Evolutionary conservation across 2,888 invertebrate species (phyloP), one percentile per base, ranked within the genome.

Genomic region (Macropis europaea): DNA sequence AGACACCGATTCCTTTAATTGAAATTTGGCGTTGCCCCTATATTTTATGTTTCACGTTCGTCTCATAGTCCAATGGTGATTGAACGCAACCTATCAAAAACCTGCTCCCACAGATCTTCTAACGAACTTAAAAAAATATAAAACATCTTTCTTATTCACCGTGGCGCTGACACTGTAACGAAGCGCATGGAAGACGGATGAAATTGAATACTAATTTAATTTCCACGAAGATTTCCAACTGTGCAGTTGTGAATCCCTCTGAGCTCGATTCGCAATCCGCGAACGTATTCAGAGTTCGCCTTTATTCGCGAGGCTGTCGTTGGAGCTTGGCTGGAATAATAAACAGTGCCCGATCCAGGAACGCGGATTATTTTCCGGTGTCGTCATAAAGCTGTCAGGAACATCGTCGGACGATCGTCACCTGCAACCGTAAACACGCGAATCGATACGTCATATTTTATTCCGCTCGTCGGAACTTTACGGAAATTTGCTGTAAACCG

Each of bases 381-480:
- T 60, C 57, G 64, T 56, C 69, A 63, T 81, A 81, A 81, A 81
- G 11, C 83, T 79, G 82, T 83, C 83, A 61, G 22, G 32, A 22
- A 32, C 62, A 64, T 53, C 76, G 73, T 81, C 54, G 67, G 61
- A 34, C 64, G 43, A 69, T 82, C 83, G 53, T 76, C 82, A 57
- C 72, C 52, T 62, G 48, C 36, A 45, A 40, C 24, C 50, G 42
- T 43, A 47, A 56, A 48, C 59, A 60, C 56, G 59, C 34, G 57
- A 63, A 54, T 50, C 62, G 50, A 75, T 77, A 63, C 57, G 13
- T 67, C 73, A 63, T 73, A 57, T 45, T 54, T 75, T 63, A 70
- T 77, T 74, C 67, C 36, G 34, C 43, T 57, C 48, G 54, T 50
- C 62, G 52, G 34, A 76, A 63, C 61, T 61, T 77, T 71, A 40